Base-by-base conservation (phyloP, 2,888 invertebrate species). In the Sinodicranocentrus sp. region DNA sequence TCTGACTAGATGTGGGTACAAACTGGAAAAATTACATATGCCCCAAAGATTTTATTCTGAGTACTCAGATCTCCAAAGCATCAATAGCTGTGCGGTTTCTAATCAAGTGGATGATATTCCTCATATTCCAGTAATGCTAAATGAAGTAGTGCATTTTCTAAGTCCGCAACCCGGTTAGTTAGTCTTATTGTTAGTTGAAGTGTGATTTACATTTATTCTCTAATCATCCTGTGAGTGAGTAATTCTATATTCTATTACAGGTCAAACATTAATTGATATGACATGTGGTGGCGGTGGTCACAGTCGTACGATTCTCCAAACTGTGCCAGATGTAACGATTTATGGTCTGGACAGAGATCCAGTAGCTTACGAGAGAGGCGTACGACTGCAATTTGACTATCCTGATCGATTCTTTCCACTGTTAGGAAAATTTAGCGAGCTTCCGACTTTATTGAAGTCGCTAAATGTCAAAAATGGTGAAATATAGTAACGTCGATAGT, bases 251-350 rank as follows among this genome's bases (percentile, higher is more conserved):
- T 39, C 13, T 39, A 13, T 39, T 93, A n/a, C n/a, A 54, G 91
- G 93, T 82, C 93, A 95, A 91, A 91, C 92, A 5, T 94, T 95
- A 88, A 92, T 98, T 85, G 98, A 98, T 90, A 97, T 98, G 97
- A 98, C 98, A 15, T 98, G 98, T 92, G 98, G 98, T 28, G 95
- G 95, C 23, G 98, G 98, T 6, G 98, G 98, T 0, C 98, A 98
- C 90, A 94, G 96, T 10, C 92, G 92, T 88, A 92, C 92, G 89
- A 92, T 98, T 87, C 92, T 98, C 63, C 92, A 95, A 89, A 90
- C 92, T 28, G 92, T 93, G 13, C 91, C 94, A 44, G 91, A 92
- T 88, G 92, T 95, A 19, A 94, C 92, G 90, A 91, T 98, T 1
- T 93, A 95, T 89, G 95, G 95, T 0, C 91, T 98, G 87, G 98